A percentile compares a stretch with the other conserved stretches of the same genome.
These are phyloP conservation scores for Thaleichthys pacificus DNA, from an alignment of 2,797 vertebrate genomes.

Conservation along the genomic window DNA sequence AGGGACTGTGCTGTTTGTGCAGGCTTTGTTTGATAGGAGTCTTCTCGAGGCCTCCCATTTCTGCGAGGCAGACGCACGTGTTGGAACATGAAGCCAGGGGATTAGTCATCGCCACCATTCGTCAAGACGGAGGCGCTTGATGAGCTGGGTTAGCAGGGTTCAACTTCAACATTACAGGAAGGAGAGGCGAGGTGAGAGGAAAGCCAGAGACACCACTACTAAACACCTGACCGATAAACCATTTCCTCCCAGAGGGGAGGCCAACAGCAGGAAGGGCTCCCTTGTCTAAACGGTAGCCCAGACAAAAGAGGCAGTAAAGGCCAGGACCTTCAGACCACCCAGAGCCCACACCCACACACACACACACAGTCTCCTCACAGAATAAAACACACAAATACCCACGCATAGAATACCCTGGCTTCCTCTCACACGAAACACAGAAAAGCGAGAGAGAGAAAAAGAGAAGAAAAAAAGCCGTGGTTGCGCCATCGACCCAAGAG, in stretches of 20 bases:
- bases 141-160: conserved; percentile 1
- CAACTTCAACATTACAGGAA: conserved; percentile 7
- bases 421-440: background rate
- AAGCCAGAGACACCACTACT: background rate
- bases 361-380: background rate
- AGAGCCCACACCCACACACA: background rate
- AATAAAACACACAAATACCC: background rate
- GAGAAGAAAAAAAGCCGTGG: background rate
- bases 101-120: conserved; percentile 36
- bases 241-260: background rate
- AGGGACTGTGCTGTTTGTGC: conserved; percentile 4
- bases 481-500: background rate
- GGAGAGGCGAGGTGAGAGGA: background rate
- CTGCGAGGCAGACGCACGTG: conserved; percentile 34
- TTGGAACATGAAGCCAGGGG: conserved; percentile 31
- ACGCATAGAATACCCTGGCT: background rate
- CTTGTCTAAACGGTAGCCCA: conserved; percentile 15
- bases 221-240: too few relatives aligned
- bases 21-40: background rate
- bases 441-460: background rate
- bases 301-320: conserved; percentile 14
- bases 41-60: conserved; percentile 28
- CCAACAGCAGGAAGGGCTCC: conserved; percentile 43
- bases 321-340: conserved; percentile 15
- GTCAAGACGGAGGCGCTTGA: background rate